Conservation (phyloP, 2,113 vertebrate genomes). For the Etheostoma spectabile region DNA sequence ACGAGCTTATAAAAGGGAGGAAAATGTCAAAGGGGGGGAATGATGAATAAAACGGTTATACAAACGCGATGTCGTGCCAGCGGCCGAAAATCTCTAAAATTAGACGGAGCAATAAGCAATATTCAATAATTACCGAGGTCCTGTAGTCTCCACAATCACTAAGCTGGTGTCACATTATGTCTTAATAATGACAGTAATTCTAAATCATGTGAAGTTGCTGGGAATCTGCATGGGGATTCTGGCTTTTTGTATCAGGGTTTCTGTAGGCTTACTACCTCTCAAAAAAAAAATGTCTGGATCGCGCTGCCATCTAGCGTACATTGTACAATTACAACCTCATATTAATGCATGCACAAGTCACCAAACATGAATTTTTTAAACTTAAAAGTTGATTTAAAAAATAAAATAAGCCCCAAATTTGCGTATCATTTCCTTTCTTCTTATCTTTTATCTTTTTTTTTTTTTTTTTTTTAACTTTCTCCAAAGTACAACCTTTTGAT, state of each 20-base stretch:
- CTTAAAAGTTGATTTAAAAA: constrained; percentile 10
- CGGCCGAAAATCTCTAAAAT: constrained; percentile 57
- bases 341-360: constrained; percentile 70
- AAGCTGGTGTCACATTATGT: constrained; percentile 72
- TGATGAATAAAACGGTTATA: constrained; percentile 54
- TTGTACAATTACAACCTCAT: constrained; percentile 84
- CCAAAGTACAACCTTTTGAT: not conserved
- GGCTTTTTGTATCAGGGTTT: constrained; percentile 80
- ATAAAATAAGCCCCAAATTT: not conserved
- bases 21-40: constrained; percentile 59
- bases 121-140: constrained; percentile 63
- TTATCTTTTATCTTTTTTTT: not conserved
- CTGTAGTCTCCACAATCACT: constrained; percentile 55
- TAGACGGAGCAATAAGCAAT: constrained; percentile 52
- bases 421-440: not conserved
- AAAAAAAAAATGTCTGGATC: constrained; percentile 91
- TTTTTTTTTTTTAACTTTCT: not conserved
- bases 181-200: constrained; percentile 80
- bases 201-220: constrained; percentile 82
- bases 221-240: constrained; percentile 79
- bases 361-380: constrained; percentile 61
- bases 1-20: constrained; percentile 45
- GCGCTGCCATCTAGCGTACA: constrained; percentile 99
- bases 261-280: constrained; percentile 75
- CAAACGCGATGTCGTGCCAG: constrained; percentile 48